These are phyloP conservation scores for Colistium nudipinnis DNA, from an alignment of 2,113 vertebrate genomes.

Conservation along the genomic window DNA sequence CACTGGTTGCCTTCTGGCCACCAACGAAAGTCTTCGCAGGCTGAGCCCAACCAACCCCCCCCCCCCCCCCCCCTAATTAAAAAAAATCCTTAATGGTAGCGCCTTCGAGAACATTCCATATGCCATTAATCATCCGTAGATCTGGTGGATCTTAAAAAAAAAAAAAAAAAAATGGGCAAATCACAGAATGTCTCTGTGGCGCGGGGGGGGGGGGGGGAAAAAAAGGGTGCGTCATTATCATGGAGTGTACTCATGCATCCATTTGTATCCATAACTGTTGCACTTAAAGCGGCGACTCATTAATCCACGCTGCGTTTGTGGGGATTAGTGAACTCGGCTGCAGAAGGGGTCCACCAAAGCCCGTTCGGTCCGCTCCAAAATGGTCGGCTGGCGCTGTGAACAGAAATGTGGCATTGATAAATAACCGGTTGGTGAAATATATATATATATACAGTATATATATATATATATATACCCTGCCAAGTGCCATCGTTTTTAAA, in stretches of 20 bases:
- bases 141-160: slow-evolving; percentile 54
- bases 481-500: slow-evolving; percentile 62
- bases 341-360: slow-evolving; percentile 24
- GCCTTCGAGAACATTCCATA: slow-evolving; percentile 35
- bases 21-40: slow-evolving; percentile 25
- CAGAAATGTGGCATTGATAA: slow-evolving; percentile 67
- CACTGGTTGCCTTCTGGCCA: slow-evolving; percentile 29
- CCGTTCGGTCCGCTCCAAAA: slow-evolving; percentile 22
- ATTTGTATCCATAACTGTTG: slow-evolving; percentile 59
- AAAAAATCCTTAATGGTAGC: slow-evolving; percentile 61
- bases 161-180: slow-evolving; percentile 36
- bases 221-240: slow-evolving; percentile 52
- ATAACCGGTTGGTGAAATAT: slow-evolving; percentile 53
- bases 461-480: slow-evolving; percentile 64
- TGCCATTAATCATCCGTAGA: slow-evolving; percentile 60
- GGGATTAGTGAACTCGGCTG: slow-evolving; percentile 56
- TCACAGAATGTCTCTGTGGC: slow-evolving; percentile 17
- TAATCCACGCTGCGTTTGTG: slow-evolving; percentile 52
- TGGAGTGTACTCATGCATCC: slow-evolving; percentile 44
- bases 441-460: slow-evolving; percentile 70
- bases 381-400: slow-evolving; percentile 32
- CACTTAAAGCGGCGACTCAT: slow-evolving; percentile 51
- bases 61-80: slow-evolving; percentile 59
- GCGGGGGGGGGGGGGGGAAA: neutral
- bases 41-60: slow-evolving; percentile 22